These are phyloP conservation scores for Serilophus lunatus DNA, from an alignment of 2,113 vertebrate genomes.

Conservation along the genomic window DNA sequence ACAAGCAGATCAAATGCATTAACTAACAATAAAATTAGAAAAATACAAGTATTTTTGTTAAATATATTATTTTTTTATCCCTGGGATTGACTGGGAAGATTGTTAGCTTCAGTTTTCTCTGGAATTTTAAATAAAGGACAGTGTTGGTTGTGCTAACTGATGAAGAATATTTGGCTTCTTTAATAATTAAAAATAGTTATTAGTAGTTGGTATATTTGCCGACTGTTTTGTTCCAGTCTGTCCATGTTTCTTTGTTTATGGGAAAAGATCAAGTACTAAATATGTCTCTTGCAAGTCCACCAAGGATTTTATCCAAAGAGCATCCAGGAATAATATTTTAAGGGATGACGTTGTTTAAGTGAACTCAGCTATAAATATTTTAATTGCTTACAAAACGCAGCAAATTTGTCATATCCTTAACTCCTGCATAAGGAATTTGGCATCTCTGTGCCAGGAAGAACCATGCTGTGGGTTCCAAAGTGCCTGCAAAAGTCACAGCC, in stretches of 20 bases:
- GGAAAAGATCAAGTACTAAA: slow-evolving; percentile 12
- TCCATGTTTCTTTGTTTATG: not conserved
- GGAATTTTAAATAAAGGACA: not conserved
- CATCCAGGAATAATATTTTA: slow-evolving; percentile 32
- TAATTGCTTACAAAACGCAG: not conserved
- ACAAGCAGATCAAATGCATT: not conserved
- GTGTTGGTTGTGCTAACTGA: not conserved
- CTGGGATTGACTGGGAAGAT: not conserved
- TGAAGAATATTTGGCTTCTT: not conserved
- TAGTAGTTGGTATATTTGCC: not conserved
- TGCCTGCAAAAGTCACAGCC: not conserved
- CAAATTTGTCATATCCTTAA: not conserved
- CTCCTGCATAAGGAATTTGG: slow-evolving; percentile 10
- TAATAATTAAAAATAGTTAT: not conserved
- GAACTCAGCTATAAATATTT: slow-evolving; percentile 32
- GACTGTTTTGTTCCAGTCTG: not conserved
- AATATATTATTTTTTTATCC: not conserved
- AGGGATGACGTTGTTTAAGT: not conserved
- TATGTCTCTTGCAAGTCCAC: not conserved
- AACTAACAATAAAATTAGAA: not conserved
- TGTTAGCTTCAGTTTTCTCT: not conserved
- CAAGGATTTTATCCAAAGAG: slow-evolving; percentile 3
- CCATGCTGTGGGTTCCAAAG: not conserved
- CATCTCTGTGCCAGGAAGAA: slow-evolving; percentile 2
- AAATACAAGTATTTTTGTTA: not conserved